Percentiles rank a stretch among this genome's conserved stretches.
phyloP scores from a whole-genome alignment of 1,140 invertebrate genomes.

The Cyphomyrmex costatus region DNA sequence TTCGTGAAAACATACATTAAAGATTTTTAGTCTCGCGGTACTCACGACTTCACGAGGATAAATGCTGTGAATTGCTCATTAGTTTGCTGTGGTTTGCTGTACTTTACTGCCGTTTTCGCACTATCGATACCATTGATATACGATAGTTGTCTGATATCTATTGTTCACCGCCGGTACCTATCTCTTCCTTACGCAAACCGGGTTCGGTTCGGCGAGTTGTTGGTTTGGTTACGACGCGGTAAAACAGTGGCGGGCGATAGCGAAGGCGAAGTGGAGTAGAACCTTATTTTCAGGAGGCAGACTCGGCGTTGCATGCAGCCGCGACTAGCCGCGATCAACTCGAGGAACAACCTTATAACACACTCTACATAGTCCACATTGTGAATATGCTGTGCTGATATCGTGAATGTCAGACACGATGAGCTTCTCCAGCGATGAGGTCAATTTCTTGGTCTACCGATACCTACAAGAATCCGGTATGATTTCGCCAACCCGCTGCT shows the following conservation, averaged over 20 bases:
- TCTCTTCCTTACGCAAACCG: too few species aligned
- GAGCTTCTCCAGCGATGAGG: constrained; percentile 99
- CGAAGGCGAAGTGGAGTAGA: too few species aligned
- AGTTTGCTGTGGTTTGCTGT: too few species aligned
- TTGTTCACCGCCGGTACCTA: not conserved
- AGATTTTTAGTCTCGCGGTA: too few species aligned
- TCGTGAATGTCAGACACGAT: constrained; percentile 87
- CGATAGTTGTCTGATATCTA: too few species aligned
- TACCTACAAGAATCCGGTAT: constrained; percentile 99
- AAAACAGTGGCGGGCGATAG: not conserved
- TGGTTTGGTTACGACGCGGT: constrained; percentile 7
- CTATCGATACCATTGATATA: too few species aligned
- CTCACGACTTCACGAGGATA: too few species aligned
- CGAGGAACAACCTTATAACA: too few species aligned
- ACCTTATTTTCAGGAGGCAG: not conserved
- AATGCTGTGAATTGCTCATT: too few species aligned
- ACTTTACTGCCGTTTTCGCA: not conserved
- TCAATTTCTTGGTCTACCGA: constrained; percentile 99
- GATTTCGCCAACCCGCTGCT: constrained; percentile 71
- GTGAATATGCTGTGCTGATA: constrained; percentile 74
- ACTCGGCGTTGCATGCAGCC: not conserved
- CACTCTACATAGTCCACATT: not conserved
- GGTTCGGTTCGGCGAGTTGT: too few species aligned
- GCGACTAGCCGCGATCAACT: not conserved
- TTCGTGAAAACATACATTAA: too few species aligned